A percentile compares a stretch with the other conserved stretches of the same genome.
phyloP scores from a whole-genome alignment of 92 coral and sea anemone species.

The Galaxea fascicularis region DNA sequence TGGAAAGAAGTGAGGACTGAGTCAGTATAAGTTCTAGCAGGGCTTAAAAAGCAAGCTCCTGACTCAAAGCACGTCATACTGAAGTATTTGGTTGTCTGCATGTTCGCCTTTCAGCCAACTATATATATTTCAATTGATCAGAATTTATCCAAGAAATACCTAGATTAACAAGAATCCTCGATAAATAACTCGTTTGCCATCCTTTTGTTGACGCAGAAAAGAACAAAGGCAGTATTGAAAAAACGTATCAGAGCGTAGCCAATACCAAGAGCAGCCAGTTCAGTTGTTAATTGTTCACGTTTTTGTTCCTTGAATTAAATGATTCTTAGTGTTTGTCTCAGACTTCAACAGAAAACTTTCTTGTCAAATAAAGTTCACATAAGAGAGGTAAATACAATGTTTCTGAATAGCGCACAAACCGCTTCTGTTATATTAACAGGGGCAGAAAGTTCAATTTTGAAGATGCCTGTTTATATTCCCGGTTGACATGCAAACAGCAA shows the following conservation, averaged over 20 bases:
- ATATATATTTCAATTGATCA: neutral
- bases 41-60: slow-evolving; percentile 5
- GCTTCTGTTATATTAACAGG: neutral
- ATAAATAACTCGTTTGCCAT: slow-evolving; percentile 14
- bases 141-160: slow-evolving; percentile 15
- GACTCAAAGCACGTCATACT: neutral
- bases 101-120: neutral
- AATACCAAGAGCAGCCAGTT: slow-evolving; percentile 23
- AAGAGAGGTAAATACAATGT: neutral
- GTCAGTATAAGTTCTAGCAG: neutral
- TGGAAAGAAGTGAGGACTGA: neutral
- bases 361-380: neutral
- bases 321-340: slow-evolving; percentile 16
- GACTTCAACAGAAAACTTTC: slow-evolving; percentile 9
- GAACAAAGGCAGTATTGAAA: slow-evolving; percentile 37
- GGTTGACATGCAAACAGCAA: neutral
- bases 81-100: neutral
- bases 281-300: slow-evolving; percentile 11
- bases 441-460: neutral
- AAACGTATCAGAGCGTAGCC: slow-evolving; percentile 25
- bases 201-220: slow-evolving; percentile 20
- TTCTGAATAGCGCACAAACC: neutral
- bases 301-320: slow-evolving; percentile 25
- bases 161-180: neutral
- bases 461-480: slow-evolving; percentile 16